Evolutionary conservation across 2,888 invertebrate genomes (phyloP).

Genomic region (Epistrophe grossulariae): DNA sequence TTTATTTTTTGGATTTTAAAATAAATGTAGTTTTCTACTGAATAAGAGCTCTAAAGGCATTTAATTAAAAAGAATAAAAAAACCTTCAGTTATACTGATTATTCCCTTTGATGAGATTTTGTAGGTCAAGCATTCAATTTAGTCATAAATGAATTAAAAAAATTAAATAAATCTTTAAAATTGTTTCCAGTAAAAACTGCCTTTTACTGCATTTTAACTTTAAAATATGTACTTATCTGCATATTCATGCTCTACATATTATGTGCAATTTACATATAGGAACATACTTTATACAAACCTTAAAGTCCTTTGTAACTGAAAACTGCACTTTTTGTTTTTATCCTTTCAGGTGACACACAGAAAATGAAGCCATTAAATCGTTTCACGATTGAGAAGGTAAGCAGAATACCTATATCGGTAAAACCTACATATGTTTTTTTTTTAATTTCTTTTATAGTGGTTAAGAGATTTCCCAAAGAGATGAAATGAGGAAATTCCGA

Average conservation of each 20-base stretch:
- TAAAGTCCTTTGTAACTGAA: conserved; percentile 39
- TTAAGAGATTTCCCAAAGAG: conserved; percentile 18
- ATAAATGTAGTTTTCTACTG: too few species aligned
- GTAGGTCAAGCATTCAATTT: too few species aligned
- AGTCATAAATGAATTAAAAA: too few species aligned
- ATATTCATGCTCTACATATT: background rate
- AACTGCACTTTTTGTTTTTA: conserved; percentile 43
- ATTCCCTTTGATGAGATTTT: too few species aligned
- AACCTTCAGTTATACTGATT: too few species aligned
- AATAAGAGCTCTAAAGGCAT: too few species aligned
- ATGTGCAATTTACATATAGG: background rate
- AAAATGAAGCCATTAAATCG: conserved; percentile 63
- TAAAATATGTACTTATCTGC: background rate
- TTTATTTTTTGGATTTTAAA: too few species aligned
- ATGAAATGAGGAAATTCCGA: conserved; percentile 23
- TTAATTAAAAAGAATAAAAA: too few species aligned
- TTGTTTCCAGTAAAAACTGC: too few species aligned
- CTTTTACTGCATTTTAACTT: too few species aligned
- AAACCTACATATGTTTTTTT: background rate
- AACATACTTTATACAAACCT: background rate
- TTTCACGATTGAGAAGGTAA: conserved; percentile 63
- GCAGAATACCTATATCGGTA: conserved; percentile 47
- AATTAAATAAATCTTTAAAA: too few species aligned
- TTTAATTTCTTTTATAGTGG: conserved; percentile 23
- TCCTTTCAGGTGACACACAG: conserved; percentile 60